These are phyloP conservation scores for Mohoua ochrocephala DNA, from an alignment of 2,113 vertebrate genomes.

Conservation along the genomic window DNA sequence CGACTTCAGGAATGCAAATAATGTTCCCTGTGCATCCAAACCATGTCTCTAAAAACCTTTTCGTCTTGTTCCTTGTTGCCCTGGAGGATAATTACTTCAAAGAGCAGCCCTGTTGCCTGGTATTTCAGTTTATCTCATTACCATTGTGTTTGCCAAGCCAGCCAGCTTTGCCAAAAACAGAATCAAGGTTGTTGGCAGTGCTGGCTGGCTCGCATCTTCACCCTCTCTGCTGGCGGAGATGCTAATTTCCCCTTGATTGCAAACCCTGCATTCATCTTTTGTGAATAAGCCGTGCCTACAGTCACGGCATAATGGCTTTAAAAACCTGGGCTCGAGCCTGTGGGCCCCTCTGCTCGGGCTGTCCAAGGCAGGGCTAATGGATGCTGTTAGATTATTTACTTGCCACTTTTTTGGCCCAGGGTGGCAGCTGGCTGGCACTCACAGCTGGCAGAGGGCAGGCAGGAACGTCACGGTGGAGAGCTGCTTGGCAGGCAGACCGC, in stretches of 20 bases:
- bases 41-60: slow-evolving; percentile 58
- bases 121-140: slow-evolving; percentile 69
- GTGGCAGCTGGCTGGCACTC: slow-evolving; percentile 32
- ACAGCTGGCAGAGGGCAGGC: background rate
- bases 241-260: slow-evolving; percentile 71
- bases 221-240: slow-evolving; percentile 32
- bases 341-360: background rate
- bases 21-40: slow-evolving; percentile 4
- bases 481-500: background rate
- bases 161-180: slow-evolving; percentile 65
- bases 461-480: background rate
- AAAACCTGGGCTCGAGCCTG: background rate
- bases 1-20: slow-evolving; percentile 48
- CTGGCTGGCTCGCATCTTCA: slow-evolving; percentile 16
- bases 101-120: slow-evolving; percentile 54
- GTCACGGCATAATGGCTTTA: slow-evolving; percentile 28
- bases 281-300: slow-evolving; percentile 59
- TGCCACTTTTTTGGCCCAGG: slow-evolving; percentile 45
- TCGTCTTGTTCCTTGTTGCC: slow-evolving; percentile 56
- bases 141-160: slow-evolving; percentile 56
- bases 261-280: slow-evolving; percentile 65
- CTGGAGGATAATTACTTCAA: slow-evolving; percentile 72
- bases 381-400: slow-evolving; percentile 61
- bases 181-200: slow-evolving; percentile 68
- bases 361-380: slow-evolving; percentile 55